Conservation (phyloP, 2,888 invertebrate species). For the Steromphala cineraria region DNA sequence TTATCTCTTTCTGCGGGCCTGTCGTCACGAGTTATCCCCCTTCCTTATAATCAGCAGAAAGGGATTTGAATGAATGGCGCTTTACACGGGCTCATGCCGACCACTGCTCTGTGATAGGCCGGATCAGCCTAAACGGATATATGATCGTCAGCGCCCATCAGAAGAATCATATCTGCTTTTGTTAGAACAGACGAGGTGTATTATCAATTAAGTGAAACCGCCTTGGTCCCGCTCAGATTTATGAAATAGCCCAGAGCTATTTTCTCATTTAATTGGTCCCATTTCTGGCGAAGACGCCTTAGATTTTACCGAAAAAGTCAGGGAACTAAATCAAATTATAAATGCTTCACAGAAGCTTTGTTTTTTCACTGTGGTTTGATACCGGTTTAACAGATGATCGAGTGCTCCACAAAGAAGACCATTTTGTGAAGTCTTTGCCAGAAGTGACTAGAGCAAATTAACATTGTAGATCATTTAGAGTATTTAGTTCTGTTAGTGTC, state of each 20-base stretch:
- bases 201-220: constrained; percentile 15
- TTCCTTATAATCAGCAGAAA: background rate
- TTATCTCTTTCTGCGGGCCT: constrained; percentile 5
- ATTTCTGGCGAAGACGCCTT: background rate
- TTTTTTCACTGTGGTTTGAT: background rate
- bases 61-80: constrained; percentile 12
- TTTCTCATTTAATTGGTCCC: constrained; percentile 17
- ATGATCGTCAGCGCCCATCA: constrained; percentile 4
- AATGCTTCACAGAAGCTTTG: background rate
- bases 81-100: background rate
- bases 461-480: no score
- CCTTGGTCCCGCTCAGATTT: background rate
- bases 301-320: background rate
- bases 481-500: no score
- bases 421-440: background rate
- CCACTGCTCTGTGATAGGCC: background rate
- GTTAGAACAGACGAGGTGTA: constrained; percentile 5
- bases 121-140: background rate
- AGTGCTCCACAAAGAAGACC: background rate
- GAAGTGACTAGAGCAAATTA: background rate
- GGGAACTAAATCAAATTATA: background rate
- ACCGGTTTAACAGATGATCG: background rate
- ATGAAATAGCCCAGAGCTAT: constrained; percentile 1
- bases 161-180: background rate
- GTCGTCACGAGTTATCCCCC: background rate